phyloP scores from a whole-genome alignment of 2,888 invertebrate genomes.

The Sicus ferrugineus region DNA sequence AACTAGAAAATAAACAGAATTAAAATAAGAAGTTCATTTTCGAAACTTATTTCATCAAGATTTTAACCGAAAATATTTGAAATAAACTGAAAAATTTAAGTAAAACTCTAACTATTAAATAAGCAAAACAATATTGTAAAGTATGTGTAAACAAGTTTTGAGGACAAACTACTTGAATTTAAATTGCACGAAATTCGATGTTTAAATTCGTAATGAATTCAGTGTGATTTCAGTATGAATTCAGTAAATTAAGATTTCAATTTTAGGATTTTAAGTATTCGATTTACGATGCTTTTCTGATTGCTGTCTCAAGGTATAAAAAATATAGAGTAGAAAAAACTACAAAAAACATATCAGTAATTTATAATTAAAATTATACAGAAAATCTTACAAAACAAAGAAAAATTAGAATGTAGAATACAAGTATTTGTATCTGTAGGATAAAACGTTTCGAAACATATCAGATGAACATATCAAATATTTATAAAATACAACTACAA shows the following conservation, averaged over 20 bases:
- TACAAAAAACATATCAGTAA: slow-evolving; percentile 37
- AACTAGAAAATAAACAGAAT: slow-evolving; percentile 33
- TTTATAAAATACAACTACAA: slow-evolving; percentile 2
- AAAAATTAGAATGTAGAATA: no score
- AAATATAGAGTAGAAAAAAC: slow-evolving; percentile 37
- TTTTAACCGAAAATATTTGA: slow-evolving; percentile 24
- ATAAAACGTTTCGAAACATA: slow-evolving; percentile 36
- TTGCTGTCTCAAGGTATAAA: not conserved
- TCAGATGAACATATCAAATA: slow-evolving; percentile 34
- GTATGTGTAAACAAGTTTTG: slow-evolving; percentile 26
- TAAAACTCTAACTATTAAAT: not conserved
- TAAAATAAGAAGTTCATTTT: slow-evolving; percentile 31
- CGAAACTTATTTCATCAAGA: no score
- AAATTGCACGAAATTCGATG: not conserved
- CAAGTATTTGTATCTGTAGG: no score
- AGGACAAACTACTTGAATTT: slow-evolving; percentile 44
- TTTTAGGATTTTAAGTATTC: not conserved
- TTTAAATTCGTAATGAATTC: not conserved
- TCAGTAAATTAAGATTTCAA: not conserved
- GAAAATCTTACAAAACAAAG: slow-evolving; percentile 33
- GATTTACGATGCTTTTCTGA: no score
- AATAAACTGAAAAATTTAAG: not conserved
- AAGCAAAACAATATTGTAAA: not conserved
- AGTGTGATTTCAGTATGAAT: not conserved
- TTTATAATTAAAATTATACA: not conserved